These are phyloP conservation scores for Pharmacophagus antenor DNA, from an alignment of 2,888 invertebrate species.

Conservation along the genomic window DNA sequence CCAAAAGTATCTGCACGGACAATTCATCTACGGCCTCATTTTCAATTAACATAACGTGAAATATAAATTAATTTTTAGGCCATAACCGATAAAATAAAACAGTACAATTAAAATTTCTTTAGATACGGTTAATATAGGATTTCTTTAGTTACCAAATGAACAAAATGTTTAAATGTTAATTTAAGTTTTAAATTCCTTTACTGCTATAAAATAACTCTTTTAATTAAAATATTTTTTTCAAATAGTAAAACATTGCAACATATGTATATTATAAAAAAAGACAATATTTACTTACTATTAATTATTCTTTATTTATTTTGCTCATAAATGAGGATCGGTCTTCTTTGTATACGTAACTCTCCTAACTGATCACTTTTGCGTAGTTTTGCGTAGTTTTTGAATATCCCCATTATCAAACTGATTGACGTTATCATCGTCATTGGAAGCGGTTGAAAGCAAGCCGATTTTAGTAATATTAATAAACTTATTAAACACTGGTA, in stretches of 20 bases:
- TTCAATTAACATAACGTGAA: too few relatives aligned
- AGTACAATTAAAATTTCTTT: too few relatives aligned
- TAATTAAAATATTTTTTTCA: too few relatives aligned
- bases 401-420: conserved; percentile 34
- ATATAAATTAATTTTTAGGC: too few relatives aligned
- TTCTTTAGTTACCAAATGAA: too few relatives aligned
- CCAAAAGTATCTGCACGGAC: too few relatives aligned
- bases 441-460: conserved; percentile 31
- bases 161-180: too few relatives aligned
- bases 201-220: too few relatives aligned
- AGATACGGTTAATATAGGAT: too few relatives aligned
- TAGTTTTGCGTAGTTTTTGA: conserved; percentile 26
- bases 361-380: conserved; percentile 21
- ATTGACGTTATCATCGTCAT: conserved; percentile 42
- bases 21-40: too few relatives aligned
- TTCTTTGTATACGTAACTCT: conserved; percentile 16
- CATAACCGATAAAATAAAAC: too few relatives aligned
- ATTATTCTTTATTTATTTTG: background rate
- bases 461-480: conserved; percentile 24
- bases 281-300: conserved; percentile 5
- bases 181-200: too few relatives aligned
- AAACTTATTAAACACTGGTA: background rate
- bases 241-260: background rate
- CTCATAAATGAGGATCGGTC: conserved; percentile 5
- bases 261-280: background rate